Base-by-base conservation (phyloP, 2,888 invertebrate species). In the Craniophora ligustri region DNA sequence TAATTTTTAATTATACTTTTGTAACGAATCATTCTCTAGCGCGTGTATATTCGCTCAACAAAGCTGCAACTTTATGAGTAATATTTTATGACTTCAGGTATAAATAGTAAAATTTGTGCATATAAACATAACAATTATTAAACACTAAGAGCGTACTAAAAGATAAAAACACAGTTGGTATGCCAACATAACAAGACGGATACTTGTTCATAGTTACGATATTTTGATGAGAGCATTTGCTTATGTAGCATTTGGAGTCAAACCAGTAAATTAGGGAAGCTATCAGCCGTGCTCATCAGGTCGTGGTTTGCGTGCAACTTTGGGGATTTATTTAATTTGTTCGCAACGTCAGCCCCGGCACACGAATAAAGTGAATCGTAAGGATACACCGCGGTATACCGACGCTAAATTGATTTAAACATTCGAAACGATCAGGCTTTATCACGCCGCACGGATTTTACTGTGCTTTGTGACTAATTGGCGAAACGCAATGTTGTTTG, bases 261-360 rank as follows among this genome's bases (percentile, higher is more conserved):
- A 60, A 32, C 23, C 38, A 50, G 67, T 71, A 70, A 67, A 67
- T 72, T 72, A 57, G 62, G 57, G 46, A 70, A 71, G 56, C 57
- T 78, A 80, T 78, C 66, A 59, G 65, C 57, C 32, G 53, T 49
- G 45, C 56, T 72, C 69, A 72, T 69, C 63, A 71, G 61, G 44
- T 54, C 51, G 41, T 18, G 46, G 69, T 58, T 81, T 75, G 85
- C 87, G 85, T 86, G 84, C 71, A 70, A 63, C 60, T 59, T 72
- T 56, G 75, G 71, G 72, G 72, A 80, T 82, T 84, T 79, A 81
- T 82, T 79, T 78, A 81, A 81, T 83, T 83, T 79, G 58, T 67
- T 72, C 65, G 75, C 66, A 69, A 75, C 71, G 51, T 70, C 54
- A 68, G 66, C 41, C 54, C 40, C 32, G 53, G 58, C 64, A 67